These are phyloP conservation scores for Nibea albiflora DNA, from an alignment of 2,113 vertebrate species.

Conservation along the genomic window DNA sequence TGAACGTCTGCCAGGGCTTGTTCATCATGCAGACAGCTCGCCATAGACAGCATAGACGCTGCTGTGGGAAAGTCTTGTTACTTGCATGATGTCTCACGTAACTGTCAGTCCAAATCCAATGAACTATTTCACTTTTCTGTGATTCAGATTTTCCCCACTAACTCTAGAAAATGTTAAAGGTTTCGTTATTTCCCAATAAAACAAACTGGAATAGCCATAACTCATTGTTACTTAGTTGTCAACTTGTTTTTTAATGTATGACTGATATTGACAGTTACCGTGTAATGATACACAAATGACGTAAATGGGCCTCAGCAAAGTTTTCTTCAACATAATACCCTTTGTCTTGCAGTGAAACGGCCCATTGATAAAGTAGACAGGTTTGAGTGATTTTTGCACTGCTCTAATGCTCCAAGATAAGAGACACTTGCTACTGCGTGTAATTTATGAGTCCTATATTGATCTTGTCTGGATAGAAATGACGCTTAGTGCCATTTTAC, in stretches of 20 bases:
- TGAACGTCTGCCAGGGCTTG: constrained; percentile 55
- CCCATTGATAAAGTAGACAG: neutral
- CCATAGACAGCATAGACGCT: neutral
- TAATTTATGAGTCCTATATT: neutral
- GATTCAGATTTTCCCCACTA: neutral
- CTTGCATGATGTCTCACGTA: neutral
- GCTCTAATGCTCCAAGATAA: neutral
- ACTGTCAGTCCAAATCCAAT: constrained; percentile 16
- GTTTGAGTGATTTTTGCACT: constrained; percentile 1
- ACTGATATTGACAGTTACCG: neutral
- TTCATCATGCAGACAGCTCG: constrained; percentile 39
- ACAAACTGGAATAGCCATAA: neutral
- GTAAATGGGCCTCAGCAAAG: neutral
- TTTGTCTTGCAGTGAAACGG: neutral
- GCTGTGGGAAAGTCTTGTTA: constrained; percentile 15
- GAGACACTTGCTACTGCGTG: neutral
- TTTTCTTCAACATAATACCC: neutral
- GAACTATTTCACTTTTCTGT: constrained; percentile 13
- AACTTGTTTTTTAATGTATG: neutral
- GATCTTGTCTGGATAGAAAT: neutral
- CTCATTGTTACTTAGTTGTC: neutral
- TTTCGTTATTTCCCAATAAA: neutral
- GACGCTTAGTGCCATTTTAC: neutral
- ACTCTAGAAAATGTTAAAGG: neutral
- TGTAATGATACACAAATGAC: neutral